Percentiles rank a stretch among this genome's conserved stretches.
Evolutionary conservation across 2,113 vertebrate species (phyloP).

Genomic region (Oryzias celebensis): DNA sequence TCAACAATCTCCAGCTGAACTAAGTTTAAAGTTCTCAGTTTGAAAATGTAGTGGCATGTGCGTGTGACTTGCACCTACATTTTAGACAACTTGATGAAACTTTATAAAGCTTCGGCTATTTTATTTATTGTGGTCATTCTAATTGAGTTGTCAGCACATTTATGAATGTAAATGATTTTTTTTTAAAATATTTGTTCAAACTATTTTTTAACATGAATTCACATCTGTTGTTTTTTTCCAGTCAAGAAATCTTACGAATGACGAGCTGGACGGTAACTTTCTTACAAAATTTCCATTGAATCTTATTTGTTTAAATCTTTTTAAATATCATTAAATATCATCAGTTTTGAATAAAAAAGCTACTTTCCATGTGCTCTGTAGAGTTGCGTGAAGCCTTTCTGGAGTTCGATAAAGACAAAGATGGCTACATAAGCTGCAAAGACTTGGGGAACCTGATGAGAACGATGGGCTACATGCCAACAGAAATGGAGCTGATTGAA

Average conservation of each 20-base stretch:
- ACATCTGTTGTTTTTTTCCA: constrained; percentile 47
- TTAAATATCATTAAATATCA: background rate
- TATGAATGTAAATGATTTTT: too few relatives aligned
- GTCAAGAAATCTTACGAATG: constrained; percentile 61
- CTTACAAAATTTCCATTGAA: background rate
- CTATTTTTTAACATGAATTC: background rate
- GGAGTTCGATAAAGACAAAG: constrained; percentile 95
- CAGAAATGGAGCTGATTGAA: constrained; percentile 96
- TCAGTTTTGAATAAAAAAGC: too few relatives aligned
- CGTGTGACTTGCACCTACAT: too few relatives aligned
- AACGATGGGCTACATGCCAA: constrained; percentile 99
- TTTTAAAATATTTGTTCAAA: too few relatives aligned
- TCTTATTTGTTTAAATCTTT: background rate
- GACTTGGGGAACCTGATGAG: constrained; percentile 97
- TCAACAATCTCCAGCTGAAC: too few relatives aligned
- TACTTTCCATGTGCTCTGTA: constrained; percentile 43
- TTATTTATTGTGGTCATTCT: too few relatives aligned
- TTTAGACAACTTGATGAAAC: too few relatives aligned
- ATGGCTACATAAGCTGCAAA: constrained; percentile 93
- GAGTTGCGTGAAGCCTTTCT: constrained; percentile 91
- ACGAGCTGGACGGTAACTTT: constrained; percentile 75
- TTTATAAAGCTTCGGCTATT: too few relatives aligned
- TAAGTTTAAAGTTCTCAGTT: too few relatives aligned
- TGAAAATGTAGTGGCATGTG: too few relatives aligned
- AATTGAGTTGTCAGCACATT: background rate